Evolutionary conservation across 1,140 invertebrate species (phyloP), one percentile per base, ranked within the genome.

Genomic region (Scaptomyza hsui): DNA sequence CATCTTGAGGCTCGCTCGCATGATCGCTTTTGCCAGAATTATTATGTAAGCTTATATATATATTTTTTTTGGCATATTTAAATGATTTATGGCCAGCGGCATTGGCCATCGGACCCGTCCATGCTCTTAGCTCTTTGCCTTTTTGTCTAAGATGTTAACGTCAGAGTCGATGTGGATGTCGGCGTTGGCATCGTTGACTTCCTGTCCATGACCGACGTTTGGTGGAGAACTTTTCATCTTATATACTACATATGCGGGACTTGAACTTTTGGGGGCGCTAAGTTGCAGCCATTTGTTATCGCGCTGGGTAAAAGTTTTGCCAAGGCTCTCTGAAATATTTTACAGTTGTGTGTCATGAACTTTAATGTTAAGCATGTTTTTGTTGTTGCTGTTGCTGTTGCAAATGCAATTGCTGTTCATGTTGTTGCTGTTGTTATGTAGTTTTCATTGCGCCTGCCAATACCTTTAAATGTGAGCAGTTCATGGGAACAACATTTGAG

Each of bases 281-380:
- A 85, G 81, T 81, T 67, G 82, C 70, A 67, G 70, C 81, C 81
- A 85, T 85, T 85, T 85, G 79, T 85, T 85, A 85, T 81, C 78
- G 70, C 74, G 70, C 65, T 70, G 76, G 78, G 75, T 88, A 85
- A 85, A 85, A 83, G 80, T 83, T 83, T 77, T 32, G 26, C 26
- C 57, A 57, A 57, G 70, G 59, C 82, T 61, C 82, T 61, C 49
- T 85, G 82, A 88, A 88, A 77, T 71, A 70, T 88, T 88, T 85
- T 85, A 88, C 81, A 88, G 81, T 85, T 85, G 82, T 85, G 81
- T 85, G 81, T 85, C 81, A 88, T 85, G 81, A 85, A 85, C 81
- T 86, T 86, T 86, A 85, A 77, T 86, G 81, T 77, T 82, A 70
- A 81, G 78, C 78, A 81, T 81, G 77, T 52, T 72, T 61, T 75